Base-by-base conservation (phyloP, 2,888 invertebrate species). In the Limnephilus marmoratus region DNA sequence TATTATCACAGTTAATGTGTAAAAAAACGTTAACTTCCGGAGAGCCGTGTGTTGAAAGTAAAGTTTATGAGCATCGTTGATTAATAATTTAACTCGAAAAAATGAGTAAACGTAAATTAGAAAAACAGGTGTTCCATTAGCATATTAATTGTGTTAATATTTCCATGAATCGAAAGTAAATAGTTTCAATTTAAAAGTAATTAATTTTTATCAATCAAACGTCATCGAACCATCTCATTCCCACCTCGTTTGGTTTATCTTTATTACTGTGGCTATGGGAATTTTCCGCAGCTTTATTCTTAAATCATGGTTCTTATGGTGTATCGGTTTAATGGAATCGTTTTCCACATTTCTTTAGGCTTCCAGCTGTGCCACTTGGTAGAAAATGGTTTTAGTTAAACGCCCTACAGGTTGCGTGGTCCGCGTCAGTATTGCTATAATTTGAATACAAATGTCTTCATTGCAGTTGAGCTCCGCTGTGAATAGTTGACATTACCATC, bases 401-500 rank as follows among this genome's bases (percentile, higher is more conserved):
- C 81, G 89, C 89, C 34, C 34, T 41, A 82, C 37, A 18, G 90
- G 41, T 90, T 45, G 90, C 90, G 82, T 90, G 90, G 90, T 90
- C 82, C 90, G 49, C 45, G 82, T 29, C 90, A 90, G 90, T 90
- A 82, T 90, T 81, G 82, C 82, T 82, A 90, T 90, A 90, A 90
- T 90, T 90, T 90, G 90, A 90, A 90, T 90, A 90, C 90, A 90
- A 90, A 90, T 90, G 90, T 90, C 90, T 90, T 90, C 82, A 90
- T 90, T 49, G 41, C 82, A 49, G 15, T 81, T 82, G 29, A 81
- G 18, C 90, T 45, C 81, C 82, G 81, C 82, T 82, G 90, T 81
- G 90, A 82, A 90, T 90, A 90, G 90, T 90, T 90, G 45, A 90
- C 90, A 81, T 90, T 82, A 90, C 81, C 90, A 34, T 90, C 82